Evolutionary conservation across 64 coral and sea anemone genomes (phyloP), one percentile per base, ranked within the genome.

Genomic region (Trachythela sp.): DNA sequence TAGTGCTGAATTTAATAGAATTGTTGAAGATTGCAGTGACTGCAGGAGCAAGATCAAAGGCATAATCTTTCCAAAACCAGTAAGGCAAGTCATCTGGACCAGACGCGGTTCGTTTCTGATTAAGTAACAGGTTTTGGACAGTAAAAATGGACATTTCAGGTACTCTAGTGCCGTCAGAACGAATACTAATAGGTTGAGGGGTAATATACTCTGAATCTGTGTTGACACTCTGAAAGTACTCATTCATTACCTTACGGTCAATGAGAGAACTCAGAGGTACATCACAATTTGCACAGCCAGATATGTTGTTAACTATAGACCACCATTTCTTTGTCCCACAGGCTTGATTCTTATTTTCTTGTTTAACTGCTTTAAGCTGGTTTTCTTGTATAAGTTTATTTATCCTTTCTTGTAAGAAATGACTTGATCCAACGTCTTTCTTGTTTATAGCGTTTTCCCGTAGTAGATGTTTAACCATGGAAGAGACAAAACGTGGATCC

Each of bases 51-150:
- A 91, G 90, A 9, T 24, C 34, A 26, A 75, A 71, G 2, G 90
- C 90, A 70, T 77, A 86, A 39, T 92, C 90, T 17, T 85, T 59
- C 85, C 90, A 92, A 26, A 92, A 76, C 90, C 90, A 92, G 36
- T 51, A 80, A 11, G 90, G 90, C 38, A 87, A 86, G 15, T 91
- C 83, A 43, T 91, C 84, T 24, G 90, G 90, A 2, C 84, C 90
- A 29, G 90, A 68, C 10, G 90, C 49, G 41, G 90, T 91, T 68
- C 64, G 38, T 54, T 71, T 92, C 31, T 52, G 71, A 72, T 75
- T 29, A 4, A 39, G 77, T 20, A 90, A 9, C 1, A 89, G 39
- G 48, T 36, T 26, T 4, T 92, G 36, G 24, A 70, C 48, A 8
- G 36, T 85, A 33, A 31, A 11, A 42, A 26, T 4, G 45, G 43